phyloP scores from a whole-genome alignment of 2,113 vertebrate species.

The Scortum barcoo region DNA sequence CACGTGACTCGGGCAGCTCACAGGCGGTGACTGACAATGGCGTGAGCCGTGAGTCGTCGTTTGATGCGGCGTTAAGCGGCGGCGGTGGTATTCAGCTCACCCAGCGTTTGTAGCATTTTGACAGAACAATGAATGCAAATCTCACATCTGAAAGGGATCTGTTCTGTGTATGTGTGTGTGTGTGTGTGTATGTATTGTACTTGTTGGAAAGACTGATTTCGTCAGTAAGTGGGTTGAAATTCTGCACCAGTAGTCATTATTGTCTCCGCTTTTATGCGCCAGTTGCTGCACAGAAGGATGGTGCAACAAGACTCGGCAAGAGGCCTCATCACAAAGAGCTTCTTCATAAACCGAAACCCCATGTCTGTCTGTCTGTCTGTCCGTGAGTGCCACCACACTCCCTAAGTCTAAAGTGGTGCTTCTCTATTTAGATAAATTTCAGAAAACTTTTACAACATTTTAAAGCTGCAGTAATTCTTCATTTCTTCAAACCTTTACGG shows the following conservation, averaged over 20 bases:
- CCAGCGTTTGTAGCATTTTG: constrained; percentile 26
- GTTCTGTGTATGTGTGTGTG: not conserved
- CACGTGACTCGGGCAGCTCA: constrained; percentile 26
- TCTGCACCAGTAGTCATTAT: constrained; percentile 33
- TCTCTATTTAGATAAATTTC: not conserved
- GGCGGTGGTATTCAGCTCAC: constrained; percentile 41
- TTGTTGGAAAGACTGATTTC: constrained; percentile 43
- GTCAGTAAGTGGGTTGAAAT: constrained; percentile 38
- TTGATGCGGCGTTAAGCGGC: constrained; percentile 37
- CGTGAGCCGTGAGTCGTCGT: constrained; percentile 29
- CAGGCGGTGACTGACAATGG: constrained; percentile 43
- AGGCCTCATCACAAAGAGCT: constrained; percentile 5
- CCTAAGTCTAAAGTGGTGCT: not conserved
- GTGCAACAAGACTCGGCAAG: constrained; percentile 7
- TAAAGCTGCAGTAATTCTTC: not conserved
- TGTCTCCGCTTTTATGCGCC: constrained; percentile 30
- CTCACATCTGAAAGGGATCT: constrained; percentile 5
- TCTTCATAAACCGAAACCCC: not conserved
- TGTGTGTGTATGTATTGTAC: constrained; percentile 7
- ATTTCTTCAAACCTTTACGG: too few relatives aligned
- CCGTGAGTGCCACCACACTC: not conserved
- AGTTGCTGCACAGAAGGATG: constrained; percentile 16
- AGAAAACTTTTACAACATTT: too few relatives aligned
- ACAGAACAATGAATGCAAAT: constrained; percentile 29
- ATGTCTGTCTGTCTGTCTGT: not conserved